Base-by-base conservation (phyloP, 2,888 invertebrate species). In the Ichneumon xanthorius region DNA sequence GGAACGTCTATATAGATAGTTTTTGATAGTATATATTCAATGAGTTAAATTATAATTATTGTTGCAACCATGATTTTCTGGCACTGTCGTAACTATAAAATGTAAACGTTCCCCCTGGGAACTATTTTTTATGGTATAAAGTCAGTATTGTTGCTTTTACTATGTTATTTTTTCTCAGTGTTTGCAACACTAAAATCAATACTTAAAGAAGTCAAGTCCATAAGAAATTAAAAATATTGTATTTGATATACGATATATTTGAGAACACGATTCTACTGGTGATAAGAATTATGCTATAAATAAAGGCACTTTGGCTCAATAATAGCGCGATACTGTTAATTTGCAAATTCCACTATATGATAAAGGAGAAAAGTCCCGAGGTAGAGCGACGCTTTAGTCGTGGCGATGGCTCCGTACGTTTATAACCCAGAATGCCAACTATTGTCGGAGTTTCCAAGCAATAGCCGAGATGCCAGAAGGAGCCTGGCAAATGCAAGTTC, bases 381-480 rank as follows among this genome's bases (percentile, higher is more conserved):
- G 61, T 40, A 16, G 61, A 22, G 22, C 16, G 37, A 45, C 19
- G 61, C 70, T 79, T 50, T 40, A 68, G 80, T 68, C 61, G n/a
- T 19, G 53, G 65, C 37, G 61, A n/a, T 48, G 45, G 65, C 71
- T 0, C 71, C 58, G 40, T 58, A 75, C 81, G 81, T 71, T 81
- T 75, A 81, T 77, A 85, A 70, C 75, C 81, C 61, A 70, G 85
- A 85, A 85, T 85, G 73, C 50, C 81, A 85, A 85, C 78, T 75
- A 85, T 85, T 78, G 70, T 53, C 5, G 75, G 81, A 85, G 81
- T 81, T 81, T 85, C 73, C 22, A 45, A 80, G 85, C 83, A 82
- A 82, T 83, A 77, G 77, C 72, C 50, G 58, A 82, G 82, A 85
- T 79, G 58, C 80, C 80, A 80, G 68, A 61, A 65, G 48, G 45